A percentile compares a stretch with the other conserved stretches of the same genome.
Evolutionary conservation across 2,888 invertebrate genomes (phyloP).

Genomic region (Brenthis daphne): DNA sequence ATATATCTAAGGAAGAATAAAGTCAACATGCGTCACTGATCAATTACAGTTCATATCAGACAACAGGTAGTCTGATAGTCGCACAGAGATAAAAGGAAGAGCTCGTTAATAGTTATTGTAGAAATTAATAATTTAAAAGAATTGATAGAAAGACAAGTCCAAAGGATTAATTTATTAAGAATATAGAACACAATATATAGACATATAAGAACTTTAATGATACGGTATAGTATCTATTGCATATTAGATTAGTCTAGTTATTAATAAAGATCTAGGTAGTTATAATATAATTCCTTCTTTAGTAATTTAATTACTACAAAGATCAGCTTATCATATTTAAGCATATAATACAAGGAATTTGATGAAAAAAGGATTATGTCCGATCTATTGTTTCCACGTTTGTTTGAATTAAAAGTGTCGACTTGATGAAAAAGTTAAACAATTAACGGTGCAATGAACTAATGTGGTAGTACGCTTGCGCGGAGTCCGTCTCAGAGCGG

Average conservation of each 20-base stretch:
- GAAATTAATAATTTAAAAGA: no score
- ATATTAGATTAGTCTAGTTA: no score
- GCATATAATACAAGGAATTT: not conserved
- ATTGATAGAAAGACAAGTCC: no score
- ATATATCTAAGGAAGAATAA: conserved; percentile 5
- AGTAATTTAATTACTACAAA: no score
- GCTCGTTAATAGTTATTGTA: not conserved
- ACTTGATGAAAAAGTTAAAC: conserved; percentile 3
- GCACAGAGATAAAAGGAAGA: not conserved
- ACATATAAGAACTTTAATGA: no score
- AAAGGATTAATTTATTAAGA: no score
- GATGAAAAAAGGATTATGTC: not conserved
- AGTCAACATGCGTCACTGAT: conserved; percentile 24
- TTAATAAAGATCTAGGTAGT: no score
- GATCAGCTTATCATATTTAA: no score
- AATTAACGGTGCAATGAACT: conserved; percentile 31
- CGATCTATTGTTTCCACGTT: not conserved
- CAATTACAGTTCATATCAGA: conserved; percentile 16
- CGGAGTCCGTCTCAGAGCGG: conserved; percentile 36
- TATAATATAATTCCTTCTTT: no score
- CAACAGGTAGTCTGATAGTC: conserved; percentile 17
- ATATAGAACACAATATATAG: no score
- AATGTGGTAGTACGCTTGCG: conserved; percentile 46
- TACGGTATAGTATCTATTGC: no score
- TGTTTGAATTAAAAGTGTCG: not conserved